Percentiles rank a stretch among this genome's conserved stretches.
Conservation (phyloP, 2,797 vertebrate genomes). For the Myotis myotis region DNA sequence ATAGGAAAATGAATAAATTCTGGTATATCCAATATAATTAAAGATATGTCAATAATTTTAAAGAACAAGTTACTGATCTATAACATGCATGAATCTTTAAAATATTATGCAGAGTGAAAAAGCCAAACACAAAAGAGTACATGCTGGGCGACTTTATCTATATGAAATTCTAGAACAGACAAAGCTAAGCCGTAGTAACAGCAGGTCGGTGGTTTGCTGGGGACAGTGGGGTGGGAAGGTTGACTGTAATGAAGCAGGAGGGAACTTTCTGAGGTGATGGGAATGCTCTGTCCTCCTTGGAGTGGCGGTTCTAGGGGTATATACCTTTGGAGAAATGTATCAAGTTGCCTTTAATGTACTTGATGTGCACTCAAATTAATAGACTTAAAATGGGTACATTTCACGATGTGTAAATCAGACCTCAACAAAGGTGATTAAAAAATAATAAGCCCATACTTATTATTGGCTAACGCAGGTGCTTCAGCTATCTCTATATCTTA, state of each 20-base stretch:
- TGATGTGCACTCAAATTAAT: not conserved
- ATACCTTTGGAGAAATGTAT: not conserved
- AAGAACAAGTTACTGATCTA: not conserved
- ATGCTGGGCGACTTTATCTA: no score
- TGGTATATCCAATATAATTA: not conserved
- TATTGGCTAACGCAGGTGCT: not conserved
- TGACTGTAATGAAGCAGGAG: not conserved
- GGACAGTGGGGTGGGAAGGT: no score
- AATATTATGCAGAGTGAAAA: no score
- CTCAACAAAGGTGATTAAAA: not conserved
- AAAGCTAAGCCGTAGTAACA: not conserved
- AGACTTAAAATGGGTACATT: not conserved
- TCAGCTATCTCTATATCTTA: not conserved
- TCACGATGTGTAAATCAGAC: not conserved
- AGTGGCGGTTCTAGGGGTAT: not conserved
- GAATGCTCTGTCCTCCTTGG: not conserved
- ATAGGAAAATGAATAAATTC: no score
- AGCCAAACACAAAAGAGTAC: no score
- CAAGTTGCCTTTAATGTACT: not conserved
- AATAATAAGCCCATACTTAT: not conserved
- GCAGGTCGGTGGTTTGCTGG: not conserved
- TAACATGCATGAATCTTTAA: not conserved
- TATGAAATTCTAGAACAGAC: not conserved
- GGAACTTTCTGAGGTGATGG: not conserved
- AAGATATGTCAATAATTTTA: constrained; percentile 11